Conservation (phyloP, 2,888 invertebrate genomes). For the Rotaria sp. region DNA sequence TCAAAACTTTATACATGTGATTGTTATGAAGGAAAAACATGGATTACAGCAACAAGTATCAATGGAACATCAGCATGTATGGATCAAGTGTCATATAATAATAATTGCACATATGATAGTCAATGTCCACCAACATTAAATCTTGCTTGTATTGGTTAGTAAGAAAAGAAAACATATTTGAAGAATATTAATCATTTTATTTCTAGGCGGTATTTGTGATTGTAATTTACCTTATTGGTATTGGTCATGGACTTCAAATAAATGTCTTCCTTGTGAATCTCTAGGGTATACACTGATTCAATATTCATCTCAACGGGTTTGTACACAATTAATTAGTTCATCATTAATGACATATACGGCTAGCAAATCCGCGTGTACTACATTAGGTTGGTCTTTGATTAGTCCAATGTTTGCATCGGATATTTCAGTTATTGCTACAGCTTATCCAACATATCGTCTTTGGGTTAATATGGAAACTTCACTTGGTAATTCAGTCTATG, state of each 20-base stretch:
- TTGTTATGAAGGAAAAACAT: not conserved
- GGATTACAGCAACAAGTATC: not conserved
- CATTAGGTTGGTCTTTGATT: not conserved
- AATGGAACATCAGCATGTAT: not conserved
- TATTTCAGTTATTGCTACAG: not conserved
- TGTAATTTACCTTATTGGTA: not conserved
- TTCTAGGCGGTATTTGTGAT: not conserved
- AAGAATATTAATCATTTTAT: not conserved
- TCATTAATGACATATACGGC: not conserved
- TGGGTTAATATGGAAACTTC: not conserved
- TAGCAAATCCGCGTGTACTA: not conserved
- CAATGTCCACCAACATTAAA: not conserved
- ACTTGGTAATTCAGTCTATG: not conserved
- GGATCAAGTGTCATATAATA: not conserved
- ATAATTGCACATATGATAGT: not conserved
- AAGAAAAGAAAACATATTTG: not conserved
- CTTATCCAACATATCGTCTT: not conserved
- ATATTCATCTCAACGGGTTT: not conserved
- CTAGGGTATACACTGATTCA: not conserved
- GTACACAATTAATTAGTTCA: not conserved
- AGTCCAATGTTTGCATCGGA: not conserved
- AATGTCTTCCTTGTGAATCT: not conserved
- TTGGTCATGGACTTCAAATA: not conserved
- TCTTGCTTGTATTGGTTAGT: not conserved
- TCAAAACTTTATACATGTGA: conserved; percentile 9